These are phyloP conservation scores for Blennius ocellaris DNA, from an alignment of 2,113 vertebrate genomes.

Conservation along the genomic window DNA sequence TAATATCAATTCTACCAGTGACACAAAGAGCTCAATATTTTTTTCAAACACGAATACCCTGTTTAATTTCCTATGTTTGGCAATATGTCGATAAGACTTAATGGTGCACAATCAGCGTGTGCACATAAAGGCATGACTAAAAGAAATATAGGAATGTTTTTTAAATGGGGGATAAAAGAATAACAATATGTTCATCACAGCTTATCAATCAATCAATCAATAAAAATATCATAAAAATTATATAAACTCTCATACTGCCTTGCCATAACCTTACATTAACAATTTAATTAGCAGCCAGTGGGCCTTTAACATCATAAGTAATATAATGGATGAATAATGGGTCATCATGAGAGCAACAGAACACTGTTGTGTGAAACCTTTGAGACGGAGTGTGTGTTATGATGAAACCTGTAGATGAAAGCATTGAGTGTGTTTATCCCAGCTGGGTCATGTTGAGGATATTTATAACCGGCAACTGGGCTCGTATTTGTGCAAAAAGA, in stretches of 20 bases:
- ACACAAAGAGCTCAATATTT: slow-evolving; percentile 43
- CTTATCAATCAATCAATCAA: slow-evolving; percentile 3
- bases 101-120: not conserved
- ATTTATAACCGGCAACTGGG: too few relatives aligned
- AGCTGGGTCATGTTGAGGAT: too few relatives aligned
- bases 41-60: slow-evolving; percentile 26
- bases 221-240: not conserved
- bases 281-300: not conserved
- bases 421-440: too few relatives aligned
- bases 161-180: not conserved
- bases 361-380: too few relatives aligned
- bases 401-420: too few relatives aligned
- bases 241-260: not conserved
- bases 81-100: slow-evolving; percentile 24
- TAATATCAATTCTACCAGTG: slow-evolving; percentile 47
- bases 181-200: not conserved
- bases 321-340: too few relatives aligned
- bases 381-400: too few relatives aligned
- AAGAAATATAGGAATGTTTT: slow-evolving; percentile 13
- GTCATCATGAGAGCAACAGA: not conserved
- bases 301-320: slow-evolving; percentile 4
- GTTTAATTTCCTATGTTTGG: slow-evolving; percentile 39
- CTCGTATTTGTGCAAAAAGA: too few relatives aligned
- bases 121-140: not conserved
- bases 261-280: not conserved